A percentile compares a stretch with the other conserved stretches of the same genome.
Conservation (phyloP, 2,888 invertebrate genomes). For the Pandemis corylana region DNA sequence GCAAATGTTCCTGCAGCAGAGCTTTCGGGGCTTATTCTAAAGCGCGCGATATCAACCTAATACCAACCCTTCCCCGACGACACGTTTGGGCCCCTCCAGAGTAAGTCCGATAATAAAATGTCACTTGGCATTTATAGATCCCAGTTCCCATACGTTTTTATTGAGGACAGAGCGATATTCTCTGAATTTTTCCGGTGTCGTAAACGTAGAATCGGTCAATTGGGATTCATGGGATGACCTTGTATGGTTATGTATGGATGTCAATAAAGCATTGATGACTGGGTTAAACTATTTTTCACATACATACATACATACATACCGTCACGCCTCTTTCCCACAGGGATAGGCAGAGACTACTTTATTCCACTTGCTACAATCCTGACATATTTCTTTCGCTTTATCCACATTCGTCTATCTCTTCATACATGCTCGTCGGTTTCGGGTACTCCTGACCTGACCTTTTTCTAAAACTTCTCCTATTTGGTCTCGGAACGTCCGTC, state of each 20-base stretch:
- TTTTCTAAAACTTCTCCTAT: no score
- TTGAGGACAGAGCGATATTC: conserved; percentile 28
- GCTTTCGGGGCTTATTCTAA: not conserved
- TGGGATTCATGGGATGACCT: conserved; percentile 15
- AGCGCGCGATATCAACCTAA: conserved; percentile 12
- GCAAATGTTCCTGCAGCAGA: not conserved
- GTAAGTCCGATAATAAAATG: conserved; percentile 37
- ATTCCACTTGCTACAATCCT: no score
- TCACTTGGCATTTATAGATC: conserved; percentile 37
- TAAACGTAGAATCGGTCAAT: conserved; percentile 29
- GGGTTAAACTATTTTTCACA: no score
- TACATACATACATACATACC: no score
- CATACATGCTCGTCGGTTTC: no score
- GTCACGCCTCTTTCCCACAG: no score
- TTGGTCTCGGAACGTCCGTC: no score
- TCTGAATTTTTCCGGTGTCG: conserved; percentile 28
- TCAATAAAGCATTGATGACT: not conserved
- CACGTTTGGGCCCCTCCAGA: conserved; percentile 17
- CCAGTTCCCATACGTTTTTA: conserved; percentile 36
- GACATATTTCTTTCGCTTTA: no score
- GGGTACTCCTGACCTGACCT: no score
- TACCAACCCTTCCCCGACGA: conserved; percentile 23
- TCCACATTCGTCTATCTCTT: no score
- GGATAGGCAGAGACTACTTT: no score
- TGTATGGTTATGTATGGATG: not conserved